Percentiles rank a stretch among this genome's conserved stretches.
Conservation (phyloP, 2,888 invertebrate genomes). For the Scaptomyza flava region DNA sequence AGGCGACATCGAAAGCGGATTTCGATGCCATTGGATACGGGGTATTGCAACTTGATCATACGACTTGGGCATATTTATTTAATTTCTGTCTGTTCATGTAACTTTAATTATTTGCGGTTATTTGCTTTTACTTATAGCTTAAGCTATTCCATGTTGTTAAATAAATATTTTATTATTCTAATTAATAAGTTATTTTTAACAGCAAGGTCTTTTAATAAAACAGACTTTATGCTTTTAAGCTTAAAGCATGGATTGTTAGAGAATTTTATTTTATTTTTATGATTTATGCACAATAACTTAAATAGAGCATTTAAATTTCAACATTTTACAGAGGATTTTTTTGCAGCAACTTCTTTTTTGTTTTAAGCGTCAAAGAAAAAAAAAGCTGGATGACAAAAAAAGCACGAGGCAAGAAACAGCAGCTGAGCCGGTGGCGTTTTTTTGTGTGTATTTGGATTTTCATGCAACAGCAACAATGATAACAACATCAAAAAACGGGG, state of each 20-base stretch:
- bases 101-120: slow-evolving; percentile 15
- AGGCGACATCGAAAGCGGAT: slow-evolving; percentile 73
- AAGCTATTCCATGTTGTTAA: not conserved
- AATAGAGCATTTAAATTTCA: slow-evolving; percentile 25
- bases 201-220: too few species aligned
- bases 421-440: slow-evolving; percentile 50
- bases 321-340: not conserved
- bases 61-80: slow-evolving; percentile 10
- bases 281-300: not conserved
- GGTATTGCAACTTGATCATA: slow-evolving; percentile 20
- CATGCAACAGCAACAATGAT: slow-evolving; percentile 38
- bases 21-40: slow-evolving; percentile 39
- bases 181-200: too few species aligned
- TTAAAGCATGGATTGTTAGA: too few species aligned
- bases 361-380: slow-evolving; percentile 14
- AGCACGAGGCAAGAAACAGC: slow-evolving; percentile 30
- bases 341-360: slow-evolving; percentile 10
- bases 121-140: not conserved
- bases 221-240: too few species aligned
- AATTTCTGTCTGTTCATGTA: slow-evolving; percentile 8
- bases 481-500: slow-evolving; percentile 38
- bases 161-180: too few species aligned
- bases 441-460: slow-evolving; percentile 67
- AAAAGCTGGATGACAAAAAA: slow-evolving; percentile 24
- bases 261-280: too few species aligned